Evolutionary conservation across 30 jellyfish, hydroid and myxozoan species (phyloP), one percentile per base, ranked within the genome.

Genomic region (Aurelia coerulea): DNA sequence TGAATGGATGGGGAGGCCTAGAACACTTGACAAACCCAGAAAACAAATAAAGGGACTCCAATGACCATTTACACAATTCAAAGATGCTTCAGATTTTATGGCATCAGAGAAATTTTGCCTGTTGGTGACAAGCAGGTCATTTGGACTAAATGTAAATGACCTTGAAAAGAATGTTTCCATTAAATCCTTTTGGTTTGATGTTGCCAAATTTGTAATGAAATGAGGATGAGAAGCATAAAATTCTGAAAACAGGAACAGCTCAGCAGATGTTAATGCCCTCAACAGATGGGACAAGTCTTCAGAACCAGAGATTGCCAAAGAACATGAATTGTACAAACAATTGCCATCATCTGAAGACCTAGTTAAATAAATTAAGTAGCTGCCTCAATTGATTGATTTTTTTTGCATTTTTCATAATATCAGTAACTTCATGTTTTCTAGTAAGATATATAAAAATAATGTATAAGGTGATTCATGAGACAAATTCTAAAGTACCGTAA

Each of bases 11-110:
- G 67, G 67, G 67, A 68, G 52, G 10, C 79, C 79, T 49, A 68
- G 52, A 68, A 68, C 79, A 68, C 59, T 18, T 68, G 79, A 19
- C 79, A 68, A 68, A 68, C 17, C 79, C 79, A 68, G 8, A 15
- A 68, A 32, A 31, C 59, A 68, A 49, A 68, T 54, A 68, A 68
- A 68, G 39, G 54, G 79, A 68, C 79, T 12, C 79, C 54, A 68
- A 23, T 54, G 16, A 11, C 32, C 32, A 68, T 68, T 68, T 5
- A 18, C 59, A 68, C 54, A 68, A 68, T 68, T 68, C 23, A 23
- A 5, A 68, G 52, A 49, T 19, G 79, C 79, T 17, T 68, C 79
- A 68, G 52, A 11, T 68, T 64, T 64, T 64, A 64, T 64, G 37
- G 11, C n/a, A n/a, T n/a, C n/a, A n/a, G n/a, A n/a, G n/a, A n/a